Conservation (phyloP, 2,113 vertebrate genomes). For the Thymallus thymallus region DNA sequence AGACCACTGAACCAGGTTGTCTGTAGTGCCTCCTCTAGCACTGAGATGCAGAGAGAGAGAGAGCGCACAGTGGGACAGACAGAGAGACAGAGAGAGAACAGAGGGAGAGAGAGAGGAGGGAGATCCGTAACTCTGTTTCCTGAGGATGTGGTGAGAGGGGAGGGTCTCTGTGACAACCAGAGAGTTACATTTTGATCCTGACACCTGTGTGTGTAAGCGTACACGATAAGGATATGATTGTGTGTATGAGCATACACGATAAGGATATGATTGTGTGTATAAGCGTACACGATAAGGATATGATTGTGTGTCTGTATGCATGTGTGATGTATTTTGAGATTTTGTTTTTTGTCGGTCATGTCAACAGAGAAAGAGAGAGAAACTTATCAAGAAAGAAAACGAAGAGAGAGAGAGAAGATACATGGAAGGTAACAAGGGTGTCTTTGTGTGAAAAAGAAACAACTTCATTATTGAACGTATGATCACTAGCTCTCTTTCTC, state of each 20-base stretch:
- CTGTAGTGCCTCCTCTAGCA: too few relatives aligned
- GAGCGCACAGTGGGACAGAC: too few relatives aligned
- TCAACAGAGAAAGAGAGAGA: constrained; percentile 20
- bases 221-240: too few relatives aligned
- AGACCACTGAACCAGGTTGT: too few relatives aligned
- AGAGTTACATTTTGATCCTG: constrained; percentile 38
- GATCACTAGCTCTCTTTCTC: too few relatives aligned
- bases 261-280: neutral
- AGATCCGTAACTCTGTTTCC: constrained; percentile 50
- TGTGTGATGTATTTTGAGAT: neutral
- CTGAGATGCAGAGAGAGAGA: too few relatives aligned
- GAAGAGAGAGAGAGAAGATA: neutral
- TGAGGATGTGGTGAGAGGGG: constrained; percentile 57
- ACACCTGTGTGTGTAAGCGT: neutral
- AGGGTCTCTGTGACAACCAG: constrained; percentile 39
- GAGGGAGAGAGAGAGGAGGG: neutral
- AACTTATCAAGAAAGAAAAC: constrained; percentile 16
- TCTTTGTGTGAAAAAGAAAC: too few relatives aligned
- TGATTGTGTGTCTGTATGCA: too few relatives aligned
- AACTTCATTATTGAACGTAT: too few relatives aligned
- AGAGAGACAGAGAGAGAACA: neutral
- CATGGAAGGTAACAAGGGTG: too few relatives aligned
- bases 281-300: neutral
- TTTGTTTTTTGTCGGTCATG: neutral
- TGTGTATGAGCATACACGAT: neutral